Evolutionary conservation across 2,113 vertebrate genomes (phyloP), one percentile per base, ranked within the genome.

Genomic region (Sphaerodactylus townsendi): DNA sequence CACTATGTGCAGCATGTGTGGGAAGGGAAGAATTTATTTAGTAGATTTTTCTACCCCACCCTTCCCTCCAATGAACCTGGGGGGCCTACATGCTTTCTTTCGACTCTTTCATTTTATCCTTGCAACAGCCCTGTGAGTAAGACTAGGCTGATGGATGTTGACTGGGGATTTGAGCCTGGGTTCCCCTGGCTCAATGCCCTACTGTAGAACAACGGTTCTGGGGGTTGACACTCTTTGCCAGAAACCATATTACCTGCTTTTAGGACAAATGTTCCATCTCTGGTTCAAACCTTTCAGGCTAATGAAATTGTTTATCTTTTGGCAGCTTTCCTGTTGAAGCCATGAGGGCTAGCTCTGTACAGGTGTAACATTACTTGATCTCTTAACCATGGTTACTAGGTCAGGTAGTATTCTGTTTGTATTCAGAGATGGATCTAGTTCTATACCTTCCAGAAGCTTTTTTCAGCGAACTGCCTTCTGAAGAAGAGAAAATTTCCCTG

Each of bases 401-500:
- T 3, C 72, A 28, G 7, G 30, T 1, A 0, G 64, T 48, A 21
- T 19, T 23, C 76, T 44, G n/a, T 2, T 48, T 37, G 56, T 21
- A 59, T 1, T 1, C 0, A 1, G 10, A 35, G 70, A 25, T 28
- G 48, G 30, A 5, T 25, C 21, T 1, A 75, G 59, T 56, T 50
- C 6, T 64, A 0, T 2, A 21, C 76, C 2, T 59, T 11, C 50
- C 33, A 64, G 73, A 83, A 86, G 85, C 87, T 94, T 39, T 37
- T 37, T 78, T 64, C 93, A 44, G 8, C 28, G 23, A 68, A 35
- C 71, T 0, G 0, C 78, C 84, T 78, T 83, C 70, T 25, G 83
- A 79, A 70, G 4, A 83, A 72, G 85, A 76, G 64, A 86, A 75
- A 72, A 44, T 3, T 4, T 2, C 15, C 86, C 56, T 84, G n/a